A percentile compares a stretch with the other conserved stretches of the same genome.
phyloP scores from a whole-genome alignment of 2,113 vertebrate genomes.

The Progne subis region DNA sequence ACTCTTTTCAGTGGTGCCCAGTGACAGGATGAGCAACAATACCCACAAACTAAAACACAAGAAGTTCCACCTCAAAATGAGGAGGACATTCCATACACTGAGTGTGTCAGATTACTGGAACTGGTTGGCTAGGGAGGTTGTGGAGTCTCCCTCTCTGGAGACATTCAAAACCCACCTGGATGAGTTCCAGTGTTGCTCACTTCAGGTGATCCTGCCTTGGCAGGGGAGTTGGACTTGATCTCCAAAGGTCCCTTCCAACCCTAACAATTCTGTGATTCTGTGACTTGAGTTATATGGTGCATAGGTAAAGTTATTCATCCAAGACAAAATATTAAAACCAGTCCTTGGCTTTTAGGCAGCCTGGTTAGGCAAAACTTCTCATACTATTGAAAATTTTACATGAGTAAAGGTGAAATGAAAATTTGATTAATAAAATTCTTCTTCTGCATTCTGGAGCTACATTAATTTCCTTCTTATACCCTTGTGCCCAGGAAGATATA shows the following conservation, averaged over 20 bases:
- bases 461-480: background rate
- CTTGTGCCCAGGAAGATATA: background rate
- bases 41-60: background rate
- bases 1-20: background rate
- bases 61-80: background rate
- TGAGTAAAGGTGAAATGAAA: background rate
- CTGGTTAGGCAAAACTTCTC: background rate
- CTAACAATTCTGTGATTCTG: background rate
- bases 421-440: background rate
- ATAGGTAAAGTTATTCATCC: background rate
- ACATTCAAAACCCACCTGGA: background rate
- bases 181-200: fast-evolving
- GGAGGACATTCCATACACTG: background rate
- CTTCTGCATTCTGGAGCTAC: background rate
- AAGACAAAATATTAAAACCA: background rate
- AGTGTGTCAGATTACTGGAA: background rate
- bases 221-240: background rate
- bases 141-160: too few species aligned
- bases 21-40: fast-evolving
- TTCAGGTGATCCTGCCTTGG: background rate
- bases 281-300: background rate
- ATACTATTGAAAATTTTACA: background rate
- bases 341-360: background rate
- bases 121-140: background rate
- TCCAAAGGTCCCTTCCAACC: background rate